phyloP scores from a whole-genome alignment of 2,113 vertebrate species.

The Tragelaphus scriptus region DNA sequence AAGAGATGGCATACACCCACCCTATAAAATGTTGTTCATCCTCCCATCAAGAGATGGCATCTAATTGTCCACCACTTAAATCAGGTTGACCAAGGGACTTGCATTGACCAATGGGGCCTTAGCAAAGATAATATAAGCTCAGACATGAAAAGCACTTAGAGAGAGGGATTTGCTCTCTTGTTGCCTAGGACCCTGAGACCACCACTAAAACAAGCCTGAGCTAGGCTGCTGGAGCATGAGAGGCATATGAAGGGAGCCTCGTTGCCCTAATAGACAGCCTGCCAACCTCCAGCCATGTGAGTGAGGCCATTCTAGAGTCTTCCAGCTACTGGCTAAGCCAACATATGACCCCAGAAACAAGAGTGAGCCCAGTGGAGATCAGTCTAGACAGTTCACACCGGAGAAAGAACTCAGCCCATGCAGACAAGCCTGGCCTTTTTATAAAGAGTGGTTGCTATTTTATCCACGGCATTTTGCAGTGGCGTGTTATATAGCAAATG shows the following conservation, averaged over 20 bases:
- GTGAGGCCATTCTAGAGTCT: not conserved
- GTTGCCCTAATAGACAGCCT: not conserved
- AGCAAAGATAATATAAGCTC: not conserved
- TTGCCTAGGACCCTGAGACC: not conserved
- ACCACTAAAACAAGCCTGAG: rapidly evolving
- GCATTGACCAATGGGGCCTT: not conserved
- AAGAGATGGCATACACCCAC: not conserved
- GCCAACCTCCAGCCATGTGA: not conserved
- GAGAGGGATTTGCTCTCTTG: not conserved
- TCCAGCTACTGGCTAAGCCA: not conserved
- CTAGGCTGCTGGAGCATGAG: not conserved
- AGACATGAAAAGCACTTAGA: not conserved
- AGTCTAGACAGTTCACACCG: not conserved
- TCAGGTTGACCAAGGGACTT: not conserved
- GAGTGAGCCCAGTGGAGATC: not conserved
- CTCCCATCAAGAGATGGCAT: not conserved
- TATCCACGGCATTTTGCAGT: not conserved
- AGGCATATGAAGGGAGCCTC: rapidly evolving
- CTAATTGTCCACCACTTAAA: not conserved
- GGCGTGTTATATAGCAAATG: not conserved
- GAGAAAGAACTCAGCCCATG: not conserved
- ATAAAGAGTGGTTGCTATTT: not conserved
- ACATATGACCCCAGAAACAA: not conserved
- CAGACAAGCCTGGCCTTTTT: not conserved
- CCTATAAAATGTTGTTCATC: not conserved